Evolutionary conservation across 2,888 invertebrate genomes (phyloP).

Genomic region (Eupithecia subumbrata): DNA sequence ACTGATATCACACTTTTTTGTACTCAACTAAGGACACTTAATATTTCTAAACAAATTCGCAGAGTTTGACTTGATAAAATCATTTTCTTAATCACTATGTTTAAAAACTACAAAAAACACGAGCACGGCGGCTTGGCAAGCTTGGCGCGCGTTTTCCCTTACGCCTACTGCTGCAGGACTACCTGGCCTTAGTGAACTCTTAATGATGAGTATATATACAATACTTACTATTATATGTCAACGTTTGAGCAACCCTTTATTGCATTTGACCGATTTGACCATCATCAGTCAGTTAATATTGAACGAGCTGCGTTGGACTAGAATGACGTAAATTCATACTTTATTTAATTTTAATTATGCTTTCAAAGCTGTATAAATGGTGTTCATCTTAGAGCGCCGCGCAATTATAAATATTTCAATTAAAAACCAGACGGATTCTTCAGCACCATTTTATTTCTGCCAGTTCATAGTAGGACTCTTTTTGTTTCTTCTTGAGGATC

Average conservation of each 20-base stretch:
- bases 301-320: background rate
- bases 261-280: background rate
- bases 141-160: too few relatives aligned
- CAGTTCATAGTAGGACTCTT: slow-evolving; percentile 28
- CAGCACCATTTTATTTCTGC: slow-evolving; percentile 34
- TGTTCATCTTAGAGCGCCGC: slow-evolving; percentile 39
- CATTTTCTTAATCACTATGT: too few relatives aligned
- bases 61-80: too few relatives aligned
- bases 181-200: too few relatives aligned
- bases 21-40: too few relatives aligned
- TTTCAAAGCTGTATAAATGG: slow-evolving; percentile 8
- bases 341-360: slow-evolving; percentile 4
- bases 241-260: too few relatives aligned
- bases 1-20: too few relatives aligned
- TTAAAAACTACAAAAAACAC: too few relatives aligned
- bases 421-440: slow-evolving; percentile 43
- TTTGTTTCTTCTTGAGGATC: background rate
- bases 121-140: too few relatives aligned
- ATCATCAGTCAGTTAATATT: background rate
- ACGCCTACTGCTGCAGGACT: too few relatives aligned
- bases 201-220: background rate
- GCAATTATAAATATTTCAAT: slow-evolving; percentile 51
- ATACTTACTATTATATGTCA: background rate
- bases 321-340: background rate
- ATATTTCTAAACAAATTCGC: too few relatives aligned